These are phyloP conservation scores for Tetragonula carbonaria DNA, from an alignment of 2,888 invertebrate genomes.

Conservation along the genomic window DNA sequence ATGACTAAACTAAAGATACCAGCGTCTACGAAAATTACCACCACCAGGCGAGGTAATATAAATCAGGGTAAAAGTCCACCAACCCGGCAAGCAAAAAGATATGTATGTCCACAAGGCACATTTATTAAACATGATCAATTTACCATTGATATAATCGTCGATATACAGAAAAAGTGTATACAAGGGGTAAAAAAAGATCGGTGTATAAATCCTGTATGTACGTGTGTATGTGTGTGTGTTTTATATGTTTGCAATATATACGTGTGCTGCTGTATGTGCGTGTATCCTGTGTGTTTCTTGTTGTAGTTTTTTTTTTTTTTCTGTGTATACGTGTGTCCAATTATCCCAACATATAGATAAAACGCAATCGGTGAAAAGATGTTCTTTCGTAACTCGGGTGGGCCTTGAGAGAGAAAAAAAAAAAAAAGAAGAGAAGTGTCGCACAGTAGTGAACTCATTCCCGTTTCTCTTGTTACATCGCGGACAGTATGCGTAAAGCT, in stretches of 20 bases:
- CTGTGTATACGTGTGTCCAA: conserved; percentile 62
- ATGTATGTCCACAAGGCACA: conserved; percentile 82
- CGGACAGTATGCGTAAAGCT: conserved; percentile 49
- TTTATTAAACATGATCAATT: conserved; percentile 84
- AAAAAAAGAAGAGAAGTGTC: conserved; percentile 18
- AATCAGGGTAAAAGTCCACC: conserved; percentile 82
- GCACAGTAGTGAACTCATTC: conserved; percentile 37
- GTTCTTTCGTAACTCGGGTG: conserved; percentile 25
- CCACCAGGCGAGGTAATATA: conserved; percentile 79
- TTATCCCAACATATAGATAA: conserved; percentile 62
- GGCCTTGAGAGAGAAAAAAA: background rate
- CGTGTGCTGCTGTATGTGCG: conserved; percentile 12
- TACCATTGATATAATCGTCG: conserved; percentile 81
- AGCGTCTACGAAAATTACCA: conserved; percentile 78
- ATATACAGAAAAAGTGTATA: conserved; percentile 81
- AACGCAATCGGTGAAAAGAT: conserved; percentile 51
- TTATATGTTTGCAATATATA: background rate
- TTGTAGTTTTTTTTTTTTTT: background rate
- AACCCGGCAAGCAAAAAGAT: conserved; percentile 84
- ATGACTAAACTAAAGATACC: background rate
- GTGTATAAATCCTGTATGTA: conserved; percentile 47
- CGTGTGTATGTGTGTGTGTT: conserved; percentile 16
- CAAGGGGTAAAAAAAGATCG: conserved; percentile 72
- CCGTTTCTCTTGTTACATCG: conserved; percentile 33
- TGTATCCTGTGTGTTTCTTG: conserved; percentile 21